Evolutionary conservation across 2,888 invertebrate genomes (phyloP).

Genomic region (Calliopum simillimum): DNA sequence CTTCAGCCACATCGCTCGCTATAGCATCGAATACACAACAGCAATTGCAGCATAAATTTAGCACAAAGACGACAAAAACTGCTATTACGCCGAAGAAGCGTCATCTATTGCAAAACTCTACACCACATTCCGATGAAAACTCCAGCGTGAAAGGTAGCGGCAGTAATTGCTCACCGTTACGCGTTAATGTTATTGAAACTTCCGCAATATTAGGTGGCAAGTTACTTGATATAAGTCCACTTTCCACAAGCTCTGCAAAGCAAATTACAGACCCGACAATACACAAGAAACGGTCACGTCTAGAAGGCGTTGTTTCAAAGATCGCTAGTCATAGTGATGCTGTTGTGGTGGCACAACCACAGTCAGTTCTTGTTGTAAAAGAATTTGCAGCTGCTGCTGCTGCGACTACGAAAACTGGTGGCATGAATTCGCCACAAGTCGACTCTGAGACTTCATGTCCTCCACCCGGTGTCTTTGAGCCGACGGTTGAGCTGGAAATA

Average conservation of each 20-base stretch:
- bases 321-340: conserved; percentile 64
- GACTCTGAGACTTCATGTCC: conserved; percentile 58
- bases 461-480: conserved; percentile 79
- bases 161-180: conserved; percentile 54
- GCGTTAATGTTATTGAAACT: conserved; percentile 54
- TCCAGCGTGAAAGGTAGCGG: conserved; percentile 29
- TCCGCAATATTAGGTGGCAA: conserved; percentile 57
- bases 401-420: conserved; percentile 9
- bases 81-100: conserved; percentile 63
- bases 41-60: conserved; percentile 52
- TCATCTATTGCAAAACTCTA: conserved; percentile 54
- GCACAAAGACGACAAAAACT: conserved; percentile 49
- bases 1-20: conserved; percentile 54
- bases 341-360: conserved; percentile 42
- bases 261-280: conserved; percentile 45
- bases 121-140: conserved; percentile 41
- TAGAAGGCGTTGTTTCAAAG: conserved; percentile 74
- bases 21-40: conserved; percentile 24
- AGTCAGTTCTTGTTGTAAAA: not conserved
- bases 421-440: conserved; percentile 37
- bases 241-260: conserved; percentile 50
- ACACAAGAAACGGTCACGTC: conserved; percentile 72
- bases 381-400: conserved; percentile 6
- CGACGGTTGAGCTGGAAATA: conserved; percentile 76
- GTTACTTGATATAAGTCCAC: conserved; percentile 59